Percentiles rank a stretch among this genome's conserved stretches.
These are phyloP conservation scores for Ploceus nigricollis DNA, from an alignment of 2,113 vertebrate species.

Conservation along the genomic window DNA sequence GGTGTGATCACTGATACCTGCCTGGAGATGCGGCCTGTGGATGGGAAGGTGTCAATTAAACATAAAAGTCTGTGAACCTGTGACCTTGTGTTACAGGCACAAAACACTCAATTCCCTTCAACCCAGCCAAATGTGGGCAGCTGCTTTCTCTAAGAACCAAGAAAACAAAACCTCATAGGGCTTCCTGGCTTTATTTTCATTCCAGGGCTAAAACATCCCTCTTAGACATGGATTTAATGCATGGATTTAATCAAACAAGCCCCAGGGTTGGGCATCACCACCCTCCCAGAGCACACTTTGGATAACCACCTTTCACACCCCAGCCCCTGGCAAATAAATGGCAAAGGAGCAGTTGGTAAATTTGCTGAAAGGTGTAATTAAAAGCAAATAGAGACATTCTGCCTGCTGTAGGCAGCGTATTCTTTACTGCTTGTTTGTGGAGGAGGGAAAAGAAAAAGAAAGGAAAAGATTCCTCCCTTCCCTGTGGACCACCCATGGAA, in stretches of 20 bases:
- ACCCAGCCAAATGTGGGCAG: background rate
- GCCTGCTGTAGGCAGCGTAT: conserved; percentile 1
- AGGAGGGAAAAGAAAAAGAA: background rate
- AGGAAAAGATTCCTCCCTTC: background rate
- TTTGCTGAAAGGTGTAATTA: conserved; percentile 5
- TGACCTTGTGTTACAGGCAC: background rate
- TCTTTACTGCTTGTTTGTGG: conserved; percentile 28
- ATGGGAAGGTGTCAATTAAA: background rate
- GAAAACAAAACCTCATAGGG: background rate
- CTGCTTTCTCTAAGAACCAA: background rate
- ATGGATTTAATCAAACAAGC: background rate
- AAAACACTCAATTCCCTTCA: background rate
- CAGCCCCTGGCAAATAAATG: background rate
- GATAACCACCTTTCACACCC: background rate
- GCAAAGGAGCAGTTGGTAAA: background rate
- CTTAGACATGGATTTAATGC: no score
- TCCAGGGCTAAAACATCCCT: background rate
- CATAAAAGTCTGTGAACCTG: background rate
- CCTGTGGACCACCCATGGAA: conserved; percentile 73
- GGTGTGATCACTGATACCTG: background rate
- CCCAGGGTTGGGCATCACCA: background rate
- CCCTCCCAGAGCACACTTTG: background rate
- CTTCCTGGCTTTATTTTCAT: background rate
- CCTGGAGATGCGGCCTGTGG: rapidly evolving
- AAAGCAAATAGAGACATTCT: background rate